Percentiles rank a stretch among this genome's conserved stretches.
Evolutionary conservation across 2,797 vertebrate genomes (phyloP).

Genomic region (Mustela erminea): DNA sequence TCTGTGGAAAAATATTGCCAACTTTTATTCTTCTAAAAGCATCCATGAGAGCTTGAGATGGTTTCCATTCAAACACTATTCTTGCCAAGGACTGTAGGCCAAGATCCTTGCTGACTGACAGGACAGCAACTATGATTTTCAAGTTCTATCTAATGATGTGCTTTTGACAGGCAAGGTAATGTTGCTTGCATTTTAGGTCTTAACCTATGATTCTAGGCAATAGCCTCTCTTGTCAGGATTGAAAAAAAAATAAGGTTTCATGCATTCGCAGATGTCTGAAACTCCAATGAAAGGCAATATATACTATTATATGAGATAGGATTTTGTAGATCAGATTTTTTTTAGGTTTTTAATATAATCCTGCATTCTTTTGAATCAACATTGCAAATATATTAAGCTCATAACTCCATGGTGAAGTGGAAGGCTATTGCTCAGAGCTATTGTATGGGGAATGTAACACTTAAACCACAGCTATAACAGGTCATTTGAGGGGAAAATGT

Average conservation of each 20-base stretch:
- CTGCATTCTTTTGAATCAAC: conserved; percentile 43
- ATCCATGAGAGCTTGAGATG: conserved; percentile 25
- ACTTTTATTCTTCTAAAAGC: conserved; percentile 34
- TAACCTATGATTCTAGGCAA: not conserved
- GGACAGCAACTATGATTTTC: conserved; percentile 42
- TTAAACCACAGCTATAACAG: conserved; percentile 54
- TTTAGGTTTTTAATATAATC: conserved; percentile 35
- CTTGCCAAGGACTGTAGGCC: conserved; percentile 51
- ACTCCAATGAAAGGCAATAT: not conserved
- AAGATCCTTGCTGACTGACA: conserved; percentile 11
- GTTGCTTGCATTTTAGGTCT: conserved; percentile 36
- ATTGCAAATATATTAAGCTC: not conserved
- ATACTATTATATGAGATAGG: not conserved
- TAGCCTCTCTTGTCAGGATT: not conserved
- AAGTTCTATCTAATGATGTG: conserved; percentile 14
- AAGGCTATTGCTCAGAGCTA: conserved; percentile 20
- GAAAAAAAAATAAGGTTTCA: conserved; percentile 17
- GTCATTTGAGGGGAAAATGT: conserved; percentile 63
- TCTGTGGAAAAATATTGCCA: not conserved
- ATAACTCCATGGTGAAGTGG: not conserved
- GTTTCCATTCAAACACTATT: conserved; percentile 37
- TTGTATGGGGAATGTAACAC: conserved; percentile 53
- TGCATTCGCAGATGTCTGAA: not conserved
- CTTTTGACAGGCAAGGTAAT: not conserved
- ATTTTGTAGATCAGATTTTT: not conserved